Conservation (phyloP, 1,140 invertebrate species). For the Eulimnadia texana region DNA sequence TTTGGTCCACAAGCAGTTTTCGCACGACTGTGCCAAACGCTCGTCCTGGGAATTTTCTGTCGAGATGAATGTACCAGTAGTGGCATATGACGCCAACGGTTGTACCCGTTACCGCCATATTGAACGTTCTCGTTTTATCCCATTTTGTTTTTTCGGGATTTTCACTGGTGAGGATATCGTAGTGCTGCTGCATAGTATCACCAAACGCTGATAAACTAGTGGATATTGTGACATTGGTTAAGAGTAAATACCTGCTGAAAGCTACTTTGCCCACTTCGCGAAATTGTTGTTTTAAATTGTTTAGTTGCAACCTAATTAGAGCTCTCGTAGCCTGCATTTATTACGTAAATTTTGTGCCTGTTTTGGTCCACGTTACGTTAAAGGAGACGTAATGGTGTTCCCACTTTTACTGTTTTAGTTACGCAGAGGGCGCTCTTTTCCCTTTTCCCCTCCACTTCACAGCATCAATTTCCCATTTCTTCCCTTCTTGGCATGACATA, state of each 20-base stretch:
- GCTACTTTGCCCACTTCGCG: not conserved
- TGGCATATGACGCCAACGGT: constrained; percentile 70
- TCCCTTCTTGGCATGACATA: too few species aligned
- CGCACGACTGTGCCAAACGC: constrained; percentile 52
- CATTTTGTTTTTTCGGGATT: constrained; percentile 36
- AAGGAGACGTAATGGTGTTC: too few species aligned
- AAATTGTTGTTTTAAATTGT: not conserved
- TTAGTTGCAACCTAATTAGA: not conserved
- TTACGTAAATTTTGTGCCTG: not conserved
- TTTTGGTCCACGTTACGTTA: too few species aligned
- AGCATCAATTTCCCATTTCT: too few species aligned
- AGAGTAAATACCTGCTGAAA: constrained; percentile 34
- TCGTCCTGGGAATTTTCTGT: constrained; percentile 50
- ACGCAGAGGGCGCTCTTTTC: too few species aligned
- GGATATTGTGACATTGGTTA: constrained; percentile 75
- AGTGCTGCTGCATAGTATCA: constrained; percentile 69
- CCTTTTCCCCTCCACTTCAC: too few species aligned
- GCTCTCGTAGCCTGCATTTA: not conserved
- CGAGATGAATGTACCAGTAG: constrained; percentile 63
- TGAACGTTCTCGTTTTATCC: constrained; percentile 47
- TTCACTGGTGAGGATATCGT: constrained; percentile 49
- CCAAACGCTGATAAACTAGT: constrained; percentile 55
- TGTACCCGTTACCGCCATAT: constrained; percentile 65
- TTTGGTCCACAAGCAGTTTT: constrained; percentile 76
- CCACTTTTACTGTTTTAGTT: too few species aligned